phyloP scores from a whole-genome alignment of 2,113 vertebrate genomes.

The Leucopternis melanops region DNA sequence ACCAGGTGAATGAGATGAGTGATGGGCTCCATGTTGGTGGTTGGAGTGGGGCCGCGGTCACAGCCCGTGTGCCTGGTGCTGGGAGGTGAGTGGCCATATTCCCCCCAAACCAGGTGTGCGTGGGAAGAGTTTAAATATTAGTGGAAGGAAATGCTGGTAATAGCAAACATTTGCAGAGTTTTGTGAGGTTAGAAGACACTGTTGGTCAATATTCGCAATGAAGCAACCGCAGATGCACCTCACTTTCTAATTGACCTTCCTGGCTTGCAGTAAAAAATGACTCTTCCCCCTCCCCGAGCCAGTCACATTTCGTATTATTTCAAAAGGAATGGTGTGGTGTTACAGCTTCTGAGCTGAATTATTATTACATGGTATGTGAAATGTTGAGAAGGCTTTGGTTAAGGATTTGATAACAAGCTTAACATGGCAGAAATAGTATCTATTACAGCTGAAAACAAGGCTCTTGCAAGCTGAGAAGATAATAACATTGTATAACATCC shows the following conservation, averaged over 20 bases:
- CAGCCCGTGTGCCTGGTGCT: neutral
- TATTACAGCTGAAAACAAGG: neutral
- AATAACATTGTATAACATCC: neutral
- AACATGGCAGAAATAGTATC: neutral
- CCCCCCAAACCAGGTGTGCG: rapidly evolving
- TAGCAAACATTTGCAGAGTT: neutral
- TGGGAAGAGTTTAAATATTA: constrained; percentile 33
- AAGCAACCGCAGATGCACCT: neutral
- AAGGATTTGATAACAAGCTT: constrained; percentile 18
- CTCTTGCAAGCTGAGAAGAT: neutral
- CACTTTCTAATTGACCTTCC: neutral
- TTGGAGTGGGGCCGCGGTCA: neutral
- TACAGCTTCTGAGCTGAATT: neutral
- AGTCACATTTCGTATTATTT: neutral
- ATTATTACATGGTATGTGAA: neutral
- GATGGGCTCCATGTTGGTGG: neutral
- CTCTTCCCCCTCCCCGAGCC: neutral
- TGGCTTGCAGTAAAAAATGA: neutral
- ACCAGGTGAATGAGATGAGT: neutral
- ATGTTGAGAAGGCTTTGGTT: neutral
- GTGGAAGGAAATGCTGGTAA: neutral
- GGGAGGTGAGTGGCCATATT: neutral
- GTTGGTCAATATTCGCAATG: neutral
- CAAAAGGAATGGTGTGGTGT: neutral
- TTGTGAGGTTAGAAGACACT: neutral